A percentile compares a stretch with the other conserved stretches of the same genome.
These are phyloP conservation scores for Syncerus caffer DNA, from an alignment of 2,797 vertebrate species.

Conservation along the genomic window DNA sequence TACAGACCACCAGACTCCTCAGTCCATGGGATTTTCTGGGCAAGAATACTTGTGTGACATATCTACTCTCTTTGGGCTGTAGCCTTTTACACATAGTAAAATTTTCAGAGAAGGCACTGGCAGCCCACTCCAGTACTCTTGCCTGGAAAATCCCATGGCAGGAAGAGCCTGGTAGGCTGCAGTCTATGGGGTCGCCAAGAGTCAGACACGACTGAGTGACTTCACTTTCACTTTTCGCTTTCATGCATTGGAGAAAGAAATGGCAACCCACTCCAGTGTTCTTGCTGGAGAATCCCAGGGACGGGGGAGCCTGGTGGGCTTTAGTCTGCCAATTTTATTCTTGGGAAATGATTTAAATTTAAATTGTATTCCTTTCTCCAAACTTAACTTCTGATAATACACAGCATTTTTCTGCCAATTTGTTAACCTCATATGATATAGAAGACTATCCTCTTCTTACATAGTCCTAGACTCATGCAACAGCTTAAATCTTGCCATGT, in stretches of 20 bases:
- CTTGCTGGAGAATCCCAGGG: no score
- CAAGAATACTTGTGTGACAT: not conserved
- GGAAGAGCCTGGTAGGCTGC: no score
- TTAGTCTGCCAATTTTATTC: not conserved
- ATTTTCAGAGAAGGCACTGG: not conserved
- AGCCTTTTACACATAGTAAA: not conserved
- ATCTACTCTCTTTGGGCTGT: not conserved
- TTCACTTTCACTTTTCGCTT: no score
- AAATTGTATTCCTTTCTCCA: not conserved
- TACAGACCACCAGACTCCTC: no score
- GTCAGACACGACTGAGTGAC: no score
- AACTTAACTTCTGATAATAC: not conserved
- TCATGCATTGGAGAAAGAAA: no score
- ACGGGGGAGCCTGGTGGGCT: no score
- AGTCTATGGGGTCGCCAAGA: no score
- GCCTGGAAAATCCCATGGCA: no score
- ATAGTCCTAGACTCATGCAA: not conserved
- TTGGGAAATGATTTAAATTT: slow-evolving; percentile 5
- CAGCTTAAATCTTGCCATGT: not conserved
- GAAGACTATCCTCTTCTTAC: not conserved
- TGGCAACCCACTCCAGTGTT: no score
- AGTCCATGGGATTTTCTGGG: no score
- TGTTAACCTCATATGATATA: not conserved
- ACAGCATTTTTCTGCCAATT: not conserved
- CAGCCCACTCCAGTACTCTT: no score